Conservation (phyloP, 1,140 invertebrate genomes). For the Conopomorpha cramerella region DNA sequence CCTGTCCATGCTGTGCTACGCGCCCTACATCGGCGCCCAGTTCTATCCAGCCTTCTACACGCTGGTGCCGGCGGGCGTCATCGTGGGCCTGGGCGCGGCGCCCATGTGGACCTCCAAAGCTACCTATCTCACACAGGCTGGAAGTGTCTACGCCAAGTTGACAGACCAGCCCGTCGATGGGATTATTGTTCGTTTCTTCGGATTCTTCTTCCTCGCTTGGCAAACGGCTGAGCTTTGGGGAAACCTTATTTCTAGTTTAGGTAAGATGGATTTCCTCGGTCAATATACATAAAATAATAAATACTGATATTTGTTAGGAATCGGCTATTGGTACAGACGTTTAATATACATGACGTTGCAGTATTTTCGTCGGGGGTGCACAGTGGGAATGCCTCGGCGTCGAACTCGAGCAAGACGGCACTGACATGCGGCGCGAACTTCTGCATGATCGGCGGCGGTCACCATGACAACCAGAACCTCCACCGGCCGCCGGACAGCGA, state of each 20-base stretch:
- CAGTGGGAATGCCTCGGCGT: conserved; percentile 55
- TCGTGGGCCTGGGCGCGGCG: conserved; percentile 89
- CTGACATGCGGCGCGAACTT: conserved; percentile 82
- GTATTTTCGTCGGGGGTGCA: conserved; percentile 79
- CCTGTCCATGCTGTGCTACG: conserved; percentile 88
- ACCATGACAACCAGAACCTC: conserved; percentile 70
- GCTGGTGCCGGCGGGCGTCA: conserved; percentile 87
- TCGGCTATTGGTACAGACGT: no score
- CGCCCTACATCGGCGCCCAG: conserved; percentile 91
- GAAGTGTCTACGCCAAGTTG: conserved; percentile 85
- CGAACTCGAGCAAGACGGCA: conserved; percentile 61
- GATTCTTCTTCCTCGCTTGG: conserved; percentile 97
- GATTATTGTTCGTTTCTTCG: conserved; percentile 94
- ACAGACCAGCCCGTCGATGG: conserved; percentile 86
- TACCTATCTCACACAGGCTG: conserved; percentile 92
- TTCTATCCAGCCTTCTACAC: conserved; percentile 90
- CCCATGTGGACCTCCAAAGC: conserved; percentile 97
- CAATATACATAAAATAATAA: no score
- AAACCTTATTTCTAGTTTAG: conserved; percentile 93
- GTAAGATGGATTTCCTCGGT: no score
- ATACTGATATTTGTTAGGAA: no score
- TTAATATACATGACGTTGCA: no score
- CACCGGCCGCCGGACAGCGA: conserved; percentile 78
- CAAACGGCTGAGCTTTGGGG: conserved; percentile 95
- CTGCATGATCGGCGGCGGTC: conserved; percentile 69